A percentile compares a stretch with the other conserved stretches of the same genome.
Evolutionary conservation across 2,113 vertebrate species (phyloP).

Genomic region (Chaetodon trifascialis): DNA sequence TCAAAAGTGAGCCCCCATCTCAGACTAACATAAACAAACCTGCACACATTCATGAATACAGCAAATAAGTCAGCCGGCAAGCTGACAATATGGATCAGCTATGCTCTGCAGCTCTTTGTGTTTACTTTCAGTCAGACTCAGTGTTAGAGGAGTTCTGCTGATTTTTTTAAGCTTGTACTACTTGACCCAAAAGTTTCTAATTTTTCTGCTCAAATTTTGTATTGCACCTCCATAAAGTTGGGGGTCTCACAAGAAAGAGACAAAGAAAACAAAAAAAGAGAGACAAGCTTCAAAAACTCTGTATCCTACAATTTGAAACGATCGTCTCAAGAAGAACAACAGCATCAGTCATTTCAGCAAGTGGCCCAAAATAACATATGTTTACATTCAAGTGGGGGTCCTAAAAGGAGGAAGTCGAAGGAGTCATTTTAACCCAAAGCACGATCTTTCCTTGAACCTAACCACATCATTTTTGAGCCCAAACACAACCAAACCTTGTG

Average conservation of each 20-base stretch:
- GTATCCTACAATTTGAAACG: background rate
- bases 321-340: background rate
- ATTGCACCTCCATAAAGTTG: background rate
- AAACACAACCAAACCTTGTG: too few species aligned
- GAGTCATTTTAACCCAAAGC: too few species aligned
- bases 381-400: background rate
- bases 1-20: background rate
- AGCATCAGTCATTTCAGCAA: background rate
- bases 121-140: conserved; percentile 14
- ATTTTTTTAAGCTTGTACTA: background rate
- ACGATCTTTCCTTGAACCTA: too few species aligned
- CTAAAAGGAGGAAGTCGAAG: too few species aligned
- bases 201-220: background rate
- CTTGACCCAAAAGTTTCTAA: background rate
- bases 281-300: too few species aligned
- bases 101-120: background rate
- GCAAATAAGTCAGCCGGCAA: background rate
- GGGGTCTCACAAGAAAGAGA: background rate
- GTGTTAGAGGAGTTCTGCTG: background rate
- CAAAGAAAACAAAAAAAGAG: too few species aligned
- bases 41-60: background rate
- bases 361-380: too few species aligned
- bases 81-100: conserved; percentile 1
- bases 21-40: conserved; percentile 10
- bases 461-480: too few species aligned